phyloP scores from a whole-genome alignment of 2,888 invertebrate species.

The Cataglyphis cursor region DNA sequence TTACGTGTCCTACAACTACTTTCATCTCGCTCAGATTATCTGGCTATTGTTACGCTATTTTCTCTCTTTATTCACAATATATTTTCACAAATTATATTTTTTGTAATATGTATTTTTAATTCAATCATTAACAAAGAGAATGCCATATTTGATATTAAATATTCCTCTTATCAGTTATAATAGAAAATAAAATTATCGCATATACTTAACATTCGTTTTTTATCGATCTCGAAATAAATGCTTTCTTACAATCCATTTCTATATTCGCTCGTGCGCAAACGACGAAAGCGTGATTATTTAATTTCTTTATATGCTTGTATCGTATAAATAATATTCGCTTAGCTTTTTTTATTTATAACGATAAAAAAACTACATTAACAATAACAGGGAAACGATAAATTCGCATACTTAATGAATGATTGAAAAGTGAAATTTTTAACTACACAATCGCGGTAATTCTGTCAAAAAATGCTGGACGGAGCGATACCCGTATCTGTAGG shows the following conservation, averaged over 20 bases:
- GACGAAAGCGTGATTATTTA: neutral
- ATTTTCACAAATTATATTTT: neutral
- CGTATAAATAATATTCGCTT: neutral
- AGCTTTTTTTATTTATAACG: neutral
- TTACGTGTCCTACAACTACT: slow-evolving; percentile 8
- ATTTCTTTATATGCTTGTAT: neutral
- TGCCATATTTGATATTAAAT: neutral
- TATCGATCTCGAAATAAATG: neutral
- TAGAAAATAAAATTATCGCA: neutral
- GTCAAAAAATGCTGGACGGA: slow-evolving; percentile 6
- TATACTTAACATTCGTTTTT: neutral
- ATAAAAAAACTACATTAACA: neutral
- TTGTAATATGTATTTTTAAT: neutral
- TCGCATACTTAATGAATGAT: neutral
- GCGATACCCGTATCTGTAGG: slow-evolving; percentile 24
- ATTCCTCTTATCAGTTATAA: neutral
- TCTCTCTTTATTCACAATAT: neutral
- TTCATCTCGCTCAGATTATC: neutral
- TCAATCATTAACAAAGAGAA: neutral
- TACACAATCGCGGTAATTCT: slow-evolving; percentile 3
- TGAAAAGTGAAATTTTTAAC: neutral
- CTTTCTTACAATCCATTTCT: neutral
- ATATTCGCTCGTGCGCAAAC: neutral
- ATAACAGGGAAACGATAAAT: neutral
- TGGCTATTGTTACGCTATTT: slow-evolving; percentile 6